Conservation (phyloP, 2,797 vertebrate genomes). For the Anabacerthia variegaticeps region DNA sequence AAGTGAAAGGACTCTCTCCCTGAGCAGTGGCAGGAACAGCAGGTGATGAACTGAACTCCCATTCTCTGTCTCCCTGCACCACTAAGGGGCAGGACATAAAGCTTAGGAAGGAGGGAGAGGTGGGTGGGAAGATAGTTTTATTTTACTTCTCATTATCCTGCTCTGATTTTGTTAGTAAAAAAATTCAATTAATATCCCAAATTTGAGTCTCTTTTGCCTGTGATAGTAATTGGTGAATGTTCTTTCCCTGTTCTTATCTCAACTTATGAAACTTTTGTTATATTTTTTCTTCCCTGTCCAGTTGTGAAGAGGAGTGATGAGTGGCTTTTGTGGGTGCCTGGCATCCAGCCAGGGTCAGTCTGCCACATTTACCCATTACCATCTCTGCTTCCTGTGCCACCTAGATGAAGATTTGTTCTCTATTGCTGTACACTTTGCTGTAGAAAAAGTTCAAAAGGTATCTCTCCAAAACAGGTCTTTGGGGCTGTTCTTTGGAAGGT, state of each 20-base stretch:
- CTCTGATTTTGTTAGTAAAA: not conserved
- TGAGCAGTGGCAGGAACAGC: not conserved
- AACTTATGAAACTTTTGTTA: not conserved
- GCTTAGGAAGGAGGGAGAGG: not conserved
- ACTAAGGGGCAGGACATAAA: not conserved
- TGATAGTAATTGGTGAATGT: not conserved
- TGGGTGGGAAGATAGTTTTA: not conserved
- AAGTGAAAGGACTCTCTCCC: not conserved
- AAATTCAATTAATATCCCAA: not conserved
- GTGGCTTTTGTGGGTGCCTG: not conserved
- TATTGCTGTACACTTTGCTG: not conserved
- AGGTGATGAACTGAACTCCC: not conserved
- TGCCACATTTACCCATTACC: too few relatives aligned
- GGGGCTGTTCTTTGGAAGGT: not conserved
- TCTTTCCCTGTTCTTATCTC: not conserved
- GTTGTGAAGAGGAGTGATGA: not conserved
- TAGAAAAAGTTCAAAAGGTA: not conserved
- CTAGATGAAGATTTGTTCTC: not conserved
- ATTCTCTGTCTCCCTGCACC: not conserved
- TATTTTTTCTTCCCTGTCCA: not conserved
- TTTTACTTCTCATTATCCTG: not conserved
- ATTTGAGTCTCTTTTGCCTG: not conserved
- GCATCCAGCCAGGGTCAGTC: fast-evolving
- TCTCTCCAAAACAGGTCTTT: not conserved
- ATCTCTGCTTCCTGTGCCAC: not conserved